phyloP scores from a whole-genome alignment of 2,113 vertebrate genomes.

The Argyrosomus japonicus region DNA sequence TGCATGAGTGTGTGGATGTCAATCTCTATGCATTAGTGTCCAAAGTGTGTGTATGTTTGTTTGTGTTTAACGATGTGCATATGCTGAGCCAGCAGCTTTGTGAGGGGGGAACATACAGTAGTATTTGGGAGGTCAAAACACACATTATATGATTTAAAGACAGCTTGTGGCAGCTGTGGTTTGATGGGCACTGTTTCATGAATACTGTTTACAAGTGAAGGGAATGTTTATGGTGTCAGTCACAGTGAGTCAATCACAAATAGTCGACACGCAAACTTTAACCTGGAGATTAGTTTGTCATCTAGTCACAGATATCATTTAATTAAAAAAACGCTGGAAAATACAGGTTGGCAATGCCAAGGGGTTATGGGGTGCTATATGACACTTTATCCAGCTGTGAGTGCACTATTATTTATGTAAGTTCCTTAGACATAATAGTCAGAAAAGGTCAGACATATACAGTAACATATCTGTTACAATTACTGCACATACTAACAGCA shows the following conservation, averaged over 20 bases:
- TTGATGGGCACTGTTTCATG: constrained; percentile 18
- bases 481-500: neutral
- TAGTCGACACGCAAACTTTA: neutral
- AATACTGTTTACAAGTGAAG: constrained; percentile 33
- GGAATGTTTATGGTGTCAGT: neutral
- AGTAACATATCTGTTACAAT: neutral
- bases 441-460: neutral
- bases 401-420: too few species aligned
- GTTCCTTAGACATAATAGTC: neutral
- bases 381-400: too few species aligned
- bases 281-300: neutral
- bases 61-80: constrained; percentile 1
- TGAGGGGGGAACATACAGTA: neutral
- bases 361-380: too few species aligned
- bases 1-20: neutral
- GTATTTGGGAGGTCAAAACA: constrained; percentile 27
- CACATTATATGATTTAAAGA: constrained; percentile 39
- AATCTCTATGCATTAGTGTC: neutral
- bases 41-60: constrained; percentile 1
- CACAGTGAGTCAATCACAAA: constrained; percentile 13
- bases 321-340: neutral
- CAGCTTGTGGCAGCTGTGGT: constrained; percentile 7
- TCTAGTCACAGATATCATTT: neutral
- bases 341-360: neutral
- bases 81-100: constrained; percentile 23